Base-by-base conservation (phyloP, 2,888 invertebrate species). In the Cantharis lateralis region DNA sequence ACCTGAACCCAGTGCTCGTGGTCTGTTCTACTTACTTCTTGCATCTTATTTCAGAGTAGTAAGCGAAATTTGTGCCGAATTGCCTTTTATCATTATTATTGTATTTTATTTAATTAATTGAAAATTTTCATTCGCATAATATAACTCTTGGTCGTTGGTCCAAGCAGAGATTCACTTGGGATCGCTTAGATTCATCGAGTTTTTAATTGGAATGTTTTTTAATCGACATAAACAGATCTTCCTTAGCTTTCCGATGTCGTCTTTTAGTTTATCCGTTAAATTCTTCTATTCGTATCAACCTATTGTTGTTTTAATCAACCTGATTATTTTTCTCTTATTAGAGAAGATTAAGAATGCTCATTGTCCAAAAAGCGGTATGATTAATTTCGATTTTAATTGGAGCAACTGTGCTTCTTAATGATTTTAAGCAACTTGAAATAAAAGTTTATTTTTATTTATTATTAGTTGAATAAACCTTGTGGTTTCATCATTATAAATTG, bases 1-100 rank as follows among this genome's bases (percentile, higher is more conserved):
- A 80, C 81, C 78, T 80, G 81, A 81, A 76, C 78, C 71, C 74
- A 74, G 77, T 79, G 78, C 80, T 74, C 75, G 79, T 79, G 74
- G 73, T 76, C 75, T 80, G 81, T 80, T 80, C 81, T 78, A 80
- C 79, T 80, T 80, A 79, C 68, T 10, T 70, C 69, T 62, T 11
- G 32, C 11, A 32, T 32, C 10, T 28, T 48, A n/a, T 48, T 48
- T 48, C 48, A 4, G n/a, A 48, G 48, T 48, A 5, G 5, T n/a
- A 48, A 48, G 48, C 48, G 48, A 48, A n/a, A 48, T 48, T 48
- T n/a, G n/a, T 48, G 48, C n/a, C n/a, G 48, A 48, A 5, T n/a
- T 5, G 32, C 13, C 7, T 48, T 48, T 48, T 48, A n/a, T 48
- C 4, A 1, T 32, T 32, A 32, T 13, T 13, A 32, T 32, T 32